phyloP scores from a whole-genome alignment of 2,888 invertebrate genomes.

The Drosophila mettleri region DNA sequence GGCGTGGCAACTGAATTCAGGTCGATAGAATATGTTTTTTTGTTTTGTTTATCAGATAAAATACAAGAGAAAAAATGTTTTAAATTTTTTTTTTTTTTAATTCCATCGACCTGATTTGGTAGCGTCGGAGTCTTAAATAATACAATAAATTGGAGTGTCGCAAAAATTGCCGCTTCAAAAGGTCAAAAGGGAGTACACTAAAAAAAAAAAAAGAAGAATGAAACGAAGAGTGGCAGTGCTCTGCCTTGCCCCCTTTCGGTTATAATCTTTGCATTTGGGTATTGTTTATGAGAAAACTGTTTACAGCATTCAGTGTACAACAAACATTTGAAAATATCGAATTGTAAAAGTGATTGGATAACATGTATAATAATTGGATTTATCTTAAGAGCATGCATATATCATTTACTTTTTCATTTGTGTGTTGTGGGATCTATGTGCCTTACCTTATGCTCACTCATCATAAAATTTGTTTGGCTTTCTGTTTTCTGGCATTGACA shows the following conservation, averaged over 20 bases:
- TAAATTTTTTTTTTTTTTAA: background rate
- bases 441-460: constrained; percentile 85
- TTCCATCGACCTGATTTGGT: constrained; percentile 40
- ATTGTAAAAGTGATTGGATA: constrained; percentile 56
- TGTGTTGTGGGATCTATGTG: constrained; percentile 62
- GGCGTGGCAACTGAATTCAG: constrained; percentile 39
- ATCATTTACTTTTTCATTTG: constrained; percentile 52
- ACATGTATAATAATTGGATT: constrained; percentile 48
- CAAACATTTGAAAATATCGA: constrained; percentile 53
- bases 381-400: constrained; percentile 62
- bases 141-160: constrained; percentile 45
- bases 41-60: constrained; percentile 5
- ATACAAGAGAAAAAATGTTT: background rate
- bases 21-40: constrained; percentile 30
- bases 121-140: constrained; percentile 36
- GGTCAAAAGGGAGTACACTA: constrained; percentile 33
- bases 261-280: constrained; percentile 39
- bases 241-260: constrained; percentile 32
- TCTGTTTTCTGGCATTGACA: constrained; percentile 73
- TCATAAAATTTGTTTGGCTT: constrained; percentile 78
- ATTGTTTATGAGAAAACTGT: constrained; percentile 54
- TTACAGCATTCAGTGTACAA: constrained; percentile 65
- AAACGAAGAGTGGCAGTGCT: constrained; percentile 33
- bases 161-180: constrained; percentile 42
- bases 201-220: constrained; percentile 13